Conservation (phyloP, 2,113 vertebrate species). For the Tricholaema leucomelas region DNA sequence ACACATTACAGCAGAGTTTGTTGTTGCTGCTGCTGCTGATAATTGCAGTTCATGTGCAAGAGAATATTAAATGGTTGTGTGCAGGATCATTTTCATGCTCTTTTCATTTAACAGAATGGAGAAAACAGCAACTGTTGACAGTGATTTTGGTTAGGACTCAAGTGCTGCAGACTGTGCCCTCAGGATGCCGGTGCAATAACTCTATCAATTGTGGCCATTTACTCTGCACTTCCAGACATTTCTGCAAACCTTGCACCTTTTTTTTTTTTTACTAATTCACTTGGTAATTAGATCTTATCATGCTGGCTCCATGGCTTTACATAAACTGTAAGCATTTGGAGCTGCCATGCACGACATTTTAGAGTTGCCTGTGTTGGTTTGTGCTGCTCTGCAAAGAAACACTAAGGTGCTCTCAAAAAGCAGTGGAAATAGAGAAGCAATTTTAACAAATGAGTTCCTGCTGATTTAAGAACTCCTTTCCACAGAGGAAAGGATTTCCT, state of each 20-base stretch:
- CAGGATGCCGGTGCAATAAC: slow-evolving; percentile 53
- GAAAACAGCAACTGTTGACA: slow-evolving; percentile 38
- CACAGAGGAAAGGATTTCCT: background rate
- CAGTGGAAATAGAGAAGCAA: background rate
- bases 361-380: background rate
- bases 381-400: background rate
- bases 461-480: background rate
- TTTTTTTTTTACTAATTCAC: slow-evolving; percentile 66
- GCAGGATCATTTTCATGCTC: slow-evolving; percentile 30
- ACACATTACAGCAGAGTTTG: slow-evolving; percentile 56
- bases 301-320: slow-evolving; percentile 66
- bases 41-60: slow-evolving; percentile 49
- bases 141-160: slow-evolving; percentile 49
- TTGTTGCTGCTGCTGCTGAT: slow-evolving; percentile 51
- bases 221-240: slow-evolving; percentile 44
- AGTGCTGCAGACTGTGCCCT: slow-evolving; percentile 51
- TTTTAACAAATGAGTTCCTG: background rate
- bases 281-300: slow-evolving; percentile 69
- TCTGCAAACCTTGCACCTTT: slow-evolving; percentile 70
- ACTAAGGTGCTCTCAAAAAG: background rate
- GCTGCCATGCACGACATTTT: slow-evolving; percentile 37
- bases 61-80: slow-evolving; percentile 58
- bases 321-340: slow-evolving; percentile 65
- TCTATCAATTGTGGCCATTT: slow-evolving; percentile 65
- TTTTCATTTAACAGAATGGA: slow-evolving; percentile 49